phyloP scores from a whole-genome alignment of 2,113 vertebrate genomes.

The Daphoenositta chrysoptera region DNA sequence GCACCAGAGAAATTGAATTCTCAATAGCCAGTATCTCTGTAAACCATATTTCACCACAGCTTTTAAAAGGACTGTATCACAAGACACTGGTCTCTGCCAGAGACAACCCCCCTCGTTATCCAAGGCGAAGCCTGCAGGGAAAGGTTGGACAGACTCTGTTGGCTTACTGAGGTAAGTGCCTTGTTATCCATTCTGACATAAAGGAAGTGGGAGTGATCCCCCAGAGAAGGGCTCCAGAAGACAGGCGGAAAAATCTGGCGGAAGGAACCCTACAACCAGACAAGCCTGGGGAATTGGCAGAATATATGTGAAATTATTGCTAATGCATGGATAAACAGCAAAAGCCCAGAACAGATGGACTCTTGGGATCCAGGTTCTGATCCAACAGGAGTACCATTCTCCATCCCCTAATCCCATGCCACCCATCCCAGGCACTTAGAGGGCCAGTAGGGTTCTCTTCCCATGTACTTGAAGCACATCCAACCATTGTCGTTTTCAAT shows the following conservation, averaged over 20 bases:
- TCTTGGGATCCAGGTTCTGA: background rate
- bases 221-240: background rate
- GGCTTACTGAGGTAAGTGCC: conserved; percentile 16
- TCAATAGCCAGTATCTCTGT: background rate
- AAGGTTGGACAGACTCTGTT: background rate
- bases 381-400: background rate
- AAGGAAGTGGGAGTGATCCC: conserved; percentile 16
- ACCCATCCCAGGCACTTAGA: background rate
- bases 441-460: background rate
- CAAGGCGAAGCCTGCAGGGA: background rate
- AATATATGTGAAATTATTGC: background rate
- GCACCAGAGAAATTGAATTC: background rate
- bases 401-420: background rate
- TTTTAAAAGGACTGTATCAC: background rate
- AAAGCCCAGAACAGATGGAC: background rate
- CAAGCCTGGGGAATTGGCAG: background rate
- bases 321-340: background rate
- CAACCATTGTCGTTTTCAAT: conserved; percentile 20
- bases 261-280: conserved; percentile 1
- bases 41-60: background rate
- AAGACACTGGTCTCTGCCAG: background rate
- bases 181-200: conserved; percentile 27
- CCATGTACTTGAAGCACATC: background rate
- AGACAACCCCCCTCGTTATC: background rate
- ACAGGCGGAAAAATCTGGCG: background rate